phyloP scores from a whole-genome alignment of 2,888 invertebrate species.

The Hetaerina titia region DNA sequence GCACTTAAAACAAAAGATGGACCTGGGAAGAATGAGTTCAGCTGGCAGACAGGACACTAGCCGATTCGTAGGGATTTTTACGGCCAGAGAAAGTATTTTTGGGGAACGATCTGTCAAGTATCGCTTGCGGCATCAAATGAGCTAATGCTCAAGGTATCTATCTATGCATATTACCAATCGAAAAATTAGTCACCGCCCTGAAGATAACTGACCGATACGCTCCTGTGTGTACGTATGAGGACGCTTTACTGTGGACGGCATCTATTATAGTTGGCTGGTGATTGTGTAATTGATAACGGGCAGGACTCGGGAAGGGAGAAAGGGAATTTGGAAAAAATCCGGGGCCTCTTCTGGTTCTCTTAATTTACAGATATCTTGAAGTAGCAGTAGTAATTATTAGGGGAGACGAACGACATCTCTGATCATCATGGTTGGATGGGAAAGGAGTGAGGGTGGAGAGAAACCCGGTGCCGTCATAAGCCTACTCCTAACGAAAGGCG shows the following conservation, averaged over 20 bases:
- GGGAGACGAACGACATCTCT: too few species aligned
- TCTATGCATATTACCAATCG: not conserved
- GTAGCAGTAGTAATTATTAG: too few species aligned
- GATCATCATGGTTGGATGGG: too few species aligned
- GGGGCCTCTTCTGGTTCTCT: too few species aligned
- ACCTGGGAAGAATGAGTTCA: not conserved
- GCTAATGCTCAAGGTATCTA: not conserved
- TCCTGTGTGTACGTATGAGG: not conserved
- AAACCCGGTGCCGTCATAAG: too few species aligned
- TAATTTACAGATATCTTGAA: too few species aligned
- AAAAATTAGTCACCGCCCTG: not conserved
- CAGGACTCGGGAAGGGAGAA: not conserved
- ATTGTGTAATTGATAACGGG: not conserved
- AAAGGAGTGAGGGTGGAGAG: too few species aligned
- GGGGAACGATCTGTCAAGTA: not conserved
- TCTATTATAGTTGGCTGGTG: not conserved
- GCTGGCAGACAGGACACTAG: not conserved
- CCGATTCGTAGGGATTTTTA: not conserved
- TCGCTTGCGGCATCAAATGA: not conserved
- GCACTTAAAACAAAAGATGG: not conserved
- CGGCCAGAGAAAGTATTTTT: not conserved
- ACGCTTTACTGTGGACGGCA: not conserved
- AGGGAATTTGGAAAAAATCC: not conserved
- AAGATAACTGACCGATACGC: not conserved
- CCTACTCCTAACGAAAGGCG: too few species aligned